Evolutionary conservation across 92 coral and sea anemone genomes (phyloP).

Genomic region (Pocillopora meandrina): DNA sequence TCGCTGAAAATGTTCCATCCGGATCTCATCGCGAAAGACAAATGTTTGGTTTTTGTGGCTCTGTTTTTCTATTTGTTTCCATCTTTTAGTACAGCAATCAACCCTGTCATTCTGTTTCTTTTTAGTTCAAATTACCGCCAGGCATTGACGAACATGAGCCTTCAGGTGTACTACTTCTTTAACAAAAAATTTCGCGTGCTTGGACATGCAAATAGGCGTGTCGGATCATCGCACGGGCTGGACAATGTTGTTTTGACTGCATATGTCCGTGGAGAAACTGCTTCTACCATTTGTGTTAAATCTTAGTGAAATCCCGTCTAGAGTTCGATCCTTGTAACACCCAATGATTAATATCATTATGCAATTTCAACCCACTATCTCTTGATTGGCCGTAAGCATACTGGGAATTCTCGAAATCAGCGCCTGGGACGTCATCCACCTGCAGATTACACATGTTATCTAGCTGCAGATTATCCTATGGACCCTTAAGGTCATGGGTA

Average conservation of each 20-base stretch:
- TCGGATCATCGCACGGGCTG: neutral
- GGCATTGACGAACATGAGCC: slow-evolving; percentile 35
- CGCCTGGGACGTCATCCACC: no score
- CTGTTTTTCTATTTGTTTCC: slow-evolving; percentile 37
- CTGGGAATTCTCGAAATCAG: no score
- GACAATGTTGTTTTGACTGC: neutral
- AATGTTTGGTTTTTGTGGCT: slow-evolving; percentile 16
- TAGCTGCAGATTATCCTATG: no score
- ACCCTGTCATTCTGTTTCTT: slow-evolving; percentile 65
- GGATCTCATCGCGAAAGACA: slow-evolving; percentile 6
- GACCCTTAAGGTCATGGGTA: no score
- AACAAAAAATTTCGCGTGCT: neutral
- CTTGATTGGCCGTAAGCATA: no score
- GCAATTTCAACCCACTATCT: neutral
- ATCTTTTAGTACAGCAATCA: slow-evolving; percentile 42
- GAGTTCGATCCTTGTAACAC: neutral
- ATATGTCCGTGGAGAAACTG: neutral
- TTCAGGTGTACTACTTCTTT: neutral
- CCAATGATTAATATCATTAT: neutral
- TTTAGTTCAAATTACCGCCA: slow-evolving; percentile 69
- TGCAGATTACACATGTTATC: no score
- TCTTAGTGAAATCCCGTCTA: neutral
- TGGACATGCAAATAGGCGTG: neutral
- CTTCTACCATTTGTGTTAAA: neutral
- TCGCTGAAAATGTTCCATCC: slow-evolving; percentile 32